Conservation (phyloP, 1,140 invertebrate species). For the Nomia melanderi region DNA sequence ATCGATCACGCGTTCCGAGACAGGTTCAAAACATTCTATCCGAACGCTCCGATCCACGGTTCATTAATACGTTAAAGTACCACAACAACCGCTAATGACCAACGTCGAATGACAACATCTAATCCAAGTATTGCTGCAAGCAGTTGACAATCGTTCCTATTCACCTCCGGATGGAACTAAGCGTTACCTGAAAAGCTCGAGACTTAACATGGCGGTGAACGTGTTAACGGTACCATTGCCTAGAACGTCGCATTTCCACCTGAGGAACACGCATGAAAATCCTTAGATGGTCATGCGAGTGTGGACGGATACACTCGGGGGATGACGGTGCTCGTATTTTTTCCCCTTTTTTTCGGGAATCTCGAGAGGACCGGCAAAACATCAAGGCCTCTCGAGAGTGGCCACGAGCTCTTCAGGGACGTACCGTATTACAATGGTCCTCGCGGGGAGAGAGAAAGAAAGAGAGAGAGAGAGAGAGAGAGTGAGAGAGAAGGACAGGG, state of each 20-base stretch:
- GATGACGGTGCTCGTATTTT: constrained; percentile 51
- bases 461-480: constrained; percentile 46
- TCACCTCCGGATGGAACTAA: no score
- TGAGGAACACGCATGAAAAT: constrained; percentile 53
- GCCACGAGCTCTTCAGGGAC: constrained; percentile 60
- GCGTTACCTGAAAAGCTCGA: no score
- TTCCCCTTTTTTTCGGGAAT: constrained; percentile 47
- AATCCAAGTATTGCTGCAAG: no score
- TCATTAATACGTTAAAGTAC: no score
- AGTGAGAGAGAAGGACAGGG: constrained; percentile 43
- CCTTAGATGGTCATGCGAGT: constrained; percentile 61
- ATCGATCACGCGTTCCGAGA: no score
- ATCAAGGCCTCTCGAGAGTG: constrained; percentile 68
- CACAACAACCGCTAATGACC: no score
- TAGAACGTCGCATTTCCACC: constrained; percentile 21
- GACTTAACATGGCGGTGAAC: no score
- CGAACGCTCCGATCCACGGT: no score
- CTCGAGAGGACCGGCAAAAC: constrained; percentile 71
- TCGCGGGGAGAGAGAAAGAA: constrained; percentile 50
- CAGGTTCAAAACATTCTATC: no score
- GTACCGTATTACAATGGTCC: constrained; percentile 74
- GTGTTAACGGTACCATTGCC: constrained; percentile 1
- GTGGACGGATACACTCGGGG: constrained; percentile 50
- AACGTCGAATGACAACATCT: no score
- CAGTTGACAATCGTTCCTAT: no score